Evolutionary conservation across 2,797 vertebrate genomes (phyloP).

Genomic region (Gila robusta): DNA sequence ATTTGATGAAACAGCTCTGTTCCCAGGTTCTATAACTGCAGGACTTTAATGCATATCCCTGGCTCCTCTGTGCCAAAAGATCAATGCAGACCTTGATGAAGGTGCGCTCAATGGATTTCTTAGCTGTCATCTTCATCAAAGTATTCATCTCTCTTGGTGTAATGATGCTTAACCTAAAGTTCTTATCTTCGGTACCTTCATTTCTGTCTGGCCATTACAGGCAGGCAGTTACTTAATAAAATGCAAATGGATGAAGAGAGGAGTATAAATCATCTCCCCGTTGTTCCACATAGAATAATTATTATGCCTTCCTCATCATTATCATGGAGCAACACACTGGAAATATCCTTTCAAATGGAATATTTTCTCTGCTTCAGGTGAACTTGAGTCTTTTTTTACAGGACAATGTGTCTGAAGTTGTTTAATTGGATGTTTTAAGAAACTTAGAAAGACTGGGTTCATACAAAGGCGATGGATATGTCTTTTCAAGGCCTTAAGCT

Average conservation of each 20-base stretch:
- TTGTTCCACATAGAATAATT: conserved; percentile 75
- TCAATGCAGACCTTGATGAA: conserved; percentile 85
- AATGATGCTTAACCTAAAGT: conserved; percentile 86
- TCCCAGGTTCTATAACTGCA: conserved; percentile 60
- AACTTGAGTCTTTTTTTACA: conserved; percentile 11
- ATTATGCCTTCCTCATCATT: conserved; percentile 79
- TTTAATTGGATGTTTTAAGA: conserved; percentile 29
- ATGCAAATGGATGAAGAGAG: conserved; percentile 87
- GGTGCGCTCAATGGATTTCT: conserved; percentile 81
- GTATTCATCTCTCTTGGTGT: conserved; percentile 82
- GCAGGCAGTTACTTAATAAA: conserved; percentile 92
- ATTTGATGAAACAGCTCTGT: conserved; percentile 60
- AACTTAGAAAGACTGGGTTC: background rate
- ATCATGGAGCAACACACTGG: conserved; percentile 55
- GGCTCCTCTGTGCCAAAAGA: conserved; percentile 70
- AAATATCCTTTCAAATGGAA: conserved; percentile 50
- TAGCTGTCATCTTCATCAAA: conserved; percentile 82
- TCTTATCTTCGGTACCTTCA: conserved; percentile 85
- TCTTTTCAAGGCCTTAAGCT: background rate
- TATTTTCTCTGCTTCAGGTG: conserved; percentile 49
- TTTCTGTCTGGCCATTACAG: conserved; percentile 86
- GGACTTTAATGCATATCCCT: conserved; percentile 60
- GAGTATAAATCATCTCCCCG: conserved; percentile 87
- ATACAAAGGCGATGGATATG: conserved; percentile 2
- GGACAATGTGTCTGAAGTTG: conserved; percentile 10